A percentile compares a stretch with the other conserved stretches of the same genome.
These are phyloP conservation scores for Vollenhovia emeryi DNA, from an alignment of 1,140 invertebrate species.

Conservation along the genomic window DNA sequence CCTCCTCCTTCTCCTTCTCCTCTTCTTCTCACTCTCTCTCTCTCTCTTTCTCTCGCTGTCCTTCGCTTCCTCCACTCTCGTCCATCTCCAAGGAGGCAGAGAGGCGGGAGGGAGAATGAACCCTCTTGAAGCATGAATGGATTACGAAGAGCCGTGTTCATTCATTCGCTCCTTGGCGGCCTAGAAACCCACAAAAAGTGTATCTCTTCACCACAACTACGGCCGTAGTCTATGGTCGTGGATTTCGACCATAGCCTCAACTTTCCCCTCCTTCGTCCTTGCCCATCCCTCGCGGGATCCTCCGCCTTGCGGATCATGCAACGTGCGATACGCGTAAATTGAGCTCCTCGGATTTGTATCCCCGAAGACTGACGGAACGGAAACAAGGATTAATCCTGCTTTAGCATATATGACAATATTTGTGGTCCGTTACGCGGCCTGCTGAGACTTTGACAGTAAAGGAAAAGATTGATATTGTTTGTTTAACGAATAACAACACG, in stretches of 20 bases:
- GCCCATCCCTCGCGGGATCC: background rate
- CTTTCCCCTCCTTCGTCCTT: background rate
- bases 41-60: conserved; percentile 35
- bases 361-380: background rate
- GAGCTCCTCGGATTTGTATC: background rate
- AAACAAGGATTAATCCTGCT: conserved; percentile 10
- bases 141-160: conserved; percentile 82
- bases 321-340: conserved; percentile 2
- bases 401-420: conserved; percentile 11
- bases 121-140: conserved; percentile 83
- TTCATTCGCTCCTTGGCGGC: conserved; percentile 82
- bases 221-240: conserved; percentile 66
- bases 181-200: conserved; percentile 84
- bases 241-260: conserved; percentile 20
- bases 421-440: background rate
- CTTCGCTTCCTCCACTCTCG: conserved; percentile 16
- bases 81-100: conserved; percentile 63
- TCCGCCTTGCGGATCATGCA: conserved; percentile 6
- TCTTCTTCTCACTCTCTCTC: conserved; percentile 3
- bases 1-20: background rate
- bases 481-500: background rate
- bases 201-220: conserved; percentile 66
- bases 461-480: background rate
- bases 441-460: background rate
- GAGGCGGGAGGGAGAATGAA: conserved; percentile 68